Percentiles rank a stretch among this genome's conserved stretches.
phyloP scores from a whole-genome alignment of 2,888 invertebrate species.

The Ectobius pallidus region DNA sequence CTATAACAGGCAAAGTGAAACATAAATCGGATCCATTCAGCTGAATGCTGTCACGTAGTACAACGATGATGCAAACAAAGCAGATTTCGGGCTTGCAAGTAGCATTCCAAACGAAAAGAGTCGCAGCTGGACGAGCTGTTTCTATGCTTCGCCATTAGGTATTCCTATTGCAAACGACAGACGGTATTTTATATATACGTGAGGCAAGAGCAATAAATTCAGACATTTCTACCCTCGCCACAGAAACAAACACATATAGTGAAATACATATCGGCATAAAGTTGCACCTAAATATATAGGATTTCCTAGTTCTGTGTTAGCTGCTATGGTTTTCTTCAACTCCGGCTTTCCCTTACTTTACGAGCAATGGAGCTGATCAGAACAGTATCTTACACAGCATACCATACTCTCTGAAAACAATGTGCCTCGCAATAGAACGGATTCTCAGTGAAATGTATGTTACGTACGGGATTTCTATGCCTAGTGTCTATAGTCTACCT shows the following conservation, averaged over 20 bases:
- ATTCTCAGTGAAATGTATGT: too few species aligned
- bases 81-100: not conserved
- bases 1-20: not conserved
- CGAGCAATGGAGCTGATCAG: too few species aligned
- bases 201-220: not conserved
- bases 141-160: not conserved
- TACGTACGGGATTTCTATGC: too few species aligned
- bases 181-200: not conserved
- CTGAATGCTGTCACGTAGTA: not conserved
- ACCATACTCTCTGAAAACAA: too few species aligned
- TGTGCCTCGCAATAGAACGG: too few species aligned
- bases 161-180: conserved; percentile 15
- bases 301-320: not conserved
- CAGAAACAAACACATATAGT: not conserved
- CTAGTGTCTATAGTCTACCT: too few species aligned
- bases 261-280: conserved; percentile 1
- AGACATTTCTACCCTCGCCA: not conserved
- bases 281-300: not conserved
- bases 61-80: not conserved
- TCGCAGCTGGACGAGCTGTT: not conserved
- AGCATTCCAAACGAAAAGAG: conserved; percentile 1
- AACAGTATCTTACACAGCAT: too few species aligned
- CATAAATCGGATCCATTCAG: not conserved
- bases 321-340: not conserved
- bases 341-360: not conserved